Conservation (phyloP, 2,888 invertebrate species). For the Idaea aversata region DNA sequence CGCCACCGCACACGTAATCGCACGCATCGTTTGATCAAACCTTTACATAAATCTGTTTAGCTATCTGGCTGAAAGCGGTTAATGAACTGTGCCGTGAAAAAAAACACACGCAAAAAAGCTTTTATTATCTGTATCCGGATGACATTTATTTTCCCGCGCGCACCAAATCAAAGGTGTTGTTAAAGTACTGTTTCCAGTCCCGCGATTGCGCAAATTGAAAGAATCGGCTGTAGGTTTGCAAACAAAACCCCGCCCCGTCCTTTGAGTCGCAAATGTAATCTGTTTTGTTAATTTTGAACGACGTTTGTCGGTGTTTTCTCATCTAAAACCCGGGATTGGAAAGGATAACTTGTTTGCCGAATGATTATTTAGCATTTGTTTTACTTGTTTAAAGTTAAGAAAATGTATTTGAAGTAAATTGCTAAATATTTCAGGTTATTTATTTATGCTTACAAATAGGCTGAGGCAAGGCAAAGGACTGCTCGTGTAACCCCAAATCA, state of each 20-base stretch:
- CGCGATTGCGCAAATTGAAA: slow-evolving; percentile 60
- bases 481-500: too few relatives aligned
- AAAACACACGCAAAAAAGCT: slow-evolving; percentile 4
- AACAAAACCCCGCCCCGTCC: slow-evolving; percentile 58
- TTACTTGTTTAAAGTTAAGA: slow-evolving; percentile 13
- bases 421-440: slow-evolving; percentile 3
- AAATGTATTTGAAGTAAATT: slow-evolving; percentile 20
- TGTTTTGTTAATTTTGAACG: slow-evolving; percentile 75
- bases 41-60: slow-evolving; percentile 1
- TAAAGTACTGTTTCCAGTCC: slow-evolving; percentile 37
- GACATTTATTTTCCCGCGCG: slow-evolving; percentile 26
- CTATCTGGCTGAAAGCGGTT: slow-evolving; percentile 3
- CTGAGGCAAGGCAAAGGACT: too few relatives aligned
- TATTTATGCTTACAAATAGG: not conserved
- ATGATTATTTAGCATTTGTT: slow-evolving; percentile 50
- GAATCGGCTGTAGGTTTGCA: slow-evolving; percentile 49
- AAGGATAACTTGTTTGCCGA: slow-evolving; percentile 46
- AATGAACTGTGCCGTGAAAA: slow-evolving; percentile 2
- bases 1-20: not conserved
- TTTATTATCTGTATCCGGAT: slow-evolving; percentile 20
- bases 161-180: slow-evolving; percentile 36
- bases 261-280: slow-evolving; percentile 70
- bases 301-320: slow-evolving; percentile 61
- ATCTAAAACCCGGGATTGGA: slow-evolving; percentile 45
- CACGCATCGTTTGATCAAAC: not conserved